phyloP scores from a whole-genome alignment of 2,888 invertebrate species.

The Nomada goodeniana region DNA sequence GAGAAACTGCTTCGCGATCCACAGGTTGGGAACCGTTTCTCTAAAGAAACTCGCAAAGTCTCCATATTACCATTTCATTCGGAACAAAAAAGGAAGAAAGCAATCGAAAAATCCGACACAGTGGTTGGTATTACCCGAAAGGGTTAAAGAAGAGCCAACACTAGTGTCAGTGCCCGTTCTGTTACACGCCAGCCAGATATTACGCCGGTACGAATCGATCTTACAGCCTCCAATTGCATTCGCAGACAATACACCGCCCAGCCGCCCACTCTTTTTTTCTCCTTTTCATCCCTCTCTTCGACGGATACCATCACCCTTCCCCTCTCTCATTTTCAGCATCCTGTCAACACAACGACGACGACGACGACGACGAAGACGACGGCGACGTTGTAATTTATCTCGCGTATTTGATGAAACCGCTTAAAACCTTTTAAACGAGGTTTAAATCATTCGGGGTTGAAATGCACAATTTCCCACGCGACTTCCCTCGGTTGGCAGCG shows the following conservation, averaged over 20 bases:
- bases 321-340: background rate
- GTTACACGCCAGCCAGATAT: conserved; percentile 32
- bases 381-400: conserved; percentile 47
- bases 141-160: conserved; percentile 2
- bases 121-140: too few relatives aligned
- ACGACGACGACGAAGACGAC: background rate
- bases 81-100: too few relatives aligned
- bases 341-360: background rate
- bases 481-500: conserved; percentile 10
- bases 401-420: conserved; percentile 46
- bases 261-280: background rate
- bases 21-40: too few relatives aligned
- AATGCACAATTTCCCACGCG: conserved; percentile 48
- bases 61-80: too few relatives aligned
- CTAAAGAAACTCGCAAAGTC: too few relatives aligned
- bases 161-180: conserved; percentile 16
- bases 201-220: conserved; percentile 40
- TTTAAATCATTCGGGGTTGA: conserved; percentile 43
- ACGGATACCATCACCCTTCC: background rate
- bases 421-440: conserved; percentile 35
- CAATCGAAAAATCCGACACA: too few relatives aligned
- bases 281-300: background rate
- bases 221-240: conserved; percentile 42
- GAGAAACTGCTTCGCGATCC: too few relatives aligned
- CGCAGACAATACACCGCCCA: conserved; percentile 37